phyloP scores from a whole-genome alignment of 2,113 vertebrate genomes.

The Sorex araneus region DNA sequence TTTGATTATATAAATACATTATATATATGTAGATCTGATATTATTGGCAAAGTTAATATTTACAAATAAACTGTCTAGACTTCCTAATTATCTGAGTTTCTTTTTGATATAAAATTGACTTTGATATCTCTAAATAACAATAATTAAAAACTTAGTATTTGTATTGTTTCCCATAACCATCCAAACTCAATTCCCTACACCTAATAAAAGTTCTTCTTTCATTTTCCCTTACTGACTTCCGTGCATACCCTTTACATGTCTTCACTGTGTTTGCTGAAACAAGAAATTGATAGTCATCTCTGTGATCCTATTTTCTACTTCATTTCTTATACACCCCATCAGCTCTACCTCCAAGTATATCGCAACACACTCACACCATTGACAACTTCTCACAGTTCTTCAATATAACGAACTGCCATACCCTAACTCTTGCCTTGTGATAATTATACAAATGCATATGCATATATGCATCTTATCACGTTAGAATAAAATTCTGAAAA shows the following conservation, averaged over 20 bases:
- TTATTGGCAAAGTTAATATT: background rate
- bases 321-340: background rate
- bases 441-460: background rate
- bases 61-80: background rate
- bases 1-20: background rate
- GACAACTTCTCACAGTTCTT: background rate
- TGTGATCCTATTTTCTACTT: background rate
- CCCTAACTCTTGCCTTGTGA: background rate
- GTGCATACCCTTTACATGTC: background rate
- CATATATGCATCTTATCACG: background rate
- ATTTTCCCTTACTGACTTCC: background rate
- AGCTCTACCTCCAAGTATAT: background rate
- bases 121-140: background rate
- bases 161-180: background rate
- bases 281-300: background rate
- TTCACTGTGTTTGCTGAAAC: background rate
- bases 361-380: background rate
- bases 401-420: background rate
- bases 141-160: background rate
- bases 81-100: background rate
- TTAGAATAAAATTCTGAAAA: background rate
- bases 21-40: background rate
- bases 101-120: too few species aligned
- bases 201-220: background rate
- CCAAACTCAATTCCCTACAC: background rate